Base-by-base conservation (phyloP, 2,888 invertebrate species). In the Eupithecia exiguata region DNA sequence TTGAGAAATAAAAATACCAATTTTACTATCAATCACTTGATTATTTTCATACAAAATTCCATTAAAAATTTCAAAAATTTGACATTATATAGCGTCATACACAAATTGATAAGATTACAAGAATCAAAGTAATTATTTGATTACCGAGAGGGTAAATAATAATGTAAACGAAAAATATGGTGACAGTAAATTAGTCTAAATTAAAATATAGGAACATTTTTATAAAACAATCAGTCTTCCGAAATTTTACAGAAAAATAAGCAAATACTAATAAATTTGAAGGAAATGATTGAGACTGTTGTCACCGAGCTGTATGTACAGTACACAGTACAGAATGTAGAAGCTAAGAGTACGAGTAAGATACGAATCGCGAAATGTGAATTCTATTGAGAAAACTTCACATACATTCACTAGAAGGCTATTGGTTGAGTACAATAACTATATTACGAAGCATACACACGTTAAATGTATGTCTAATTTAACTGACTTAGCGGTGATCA, bases 11-110 rank as follows among this genome's bases (percentile, higher is more conserved):
- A 90, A 92, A 94, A 86, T 78, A 85, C 85, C 82, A 79, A 80
- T 87, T 40, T 91, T 86, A 89, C 89, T 93, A 92, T 93, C 92
- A 93, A 93, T 94, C 91, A 92, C 89, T 93, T 93, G 92, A 93
- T 93, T 93, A 91, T 92, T 90, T 92, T 90, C 89, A 91, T 94
- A 94, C 93, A 94, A 94, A 94, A 94, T 91, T 92, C 92, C 92
- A 92, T 93, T 93, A 92, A 94, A 94, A 94, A 90, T 92, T 93
- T 93, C 92, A 93, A 94, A 94, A 94, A 94, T 91, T 90, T 92
- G 94, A 94, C 94, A 89, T 91, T 91, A 92, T 94, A 94, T 93
- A 93, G 93, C 92, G 93, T 94, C 93, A 91, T 90, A 92, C 91
- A 91, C 91, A 92, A 86, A 90, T 93, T 91, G 90, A 92, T 93